Evolutionary conservation across 2,113 vertebrate genomes (phyloP).

Genomic region (Nannobrachium achirus): DNA sequence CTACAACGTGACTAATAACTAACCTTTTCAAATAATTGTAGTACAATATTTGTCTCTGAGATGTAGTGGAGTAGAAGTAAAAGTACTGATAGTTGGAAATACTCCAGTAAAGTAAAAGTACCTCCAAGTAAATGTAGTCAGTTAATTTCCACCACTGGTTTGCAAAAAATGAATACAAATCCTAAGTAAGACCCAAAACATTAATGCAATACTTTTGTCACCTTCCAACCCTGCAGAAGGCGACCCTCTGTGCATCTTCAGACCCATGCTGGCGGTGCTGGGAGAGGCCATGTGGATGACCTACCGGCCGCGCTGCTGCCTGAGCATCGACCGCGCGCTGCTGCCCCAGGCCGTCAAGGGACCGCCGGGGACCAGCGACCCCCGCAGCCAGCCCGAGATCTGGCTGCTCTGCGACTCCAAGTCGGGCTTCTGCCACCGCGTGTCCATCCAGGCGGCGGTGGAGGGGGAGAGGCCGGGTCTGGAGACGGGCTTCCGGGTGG

Average conservation of each 20-base stretch:
- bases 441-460: slow-evolving; percentile 65
- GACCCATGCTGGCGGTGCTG: slow-evolving; percentile 70
- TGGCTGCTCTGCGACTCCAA: slow-evolving; percentile 85
- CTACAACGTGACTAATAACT: too few species aligned
- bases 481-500: slow-evolving; percentile 66
- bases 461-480: slow-evolving; percentile 27
- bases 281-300: slow-evolving; percentile 67
- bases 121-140: too few species aligned
- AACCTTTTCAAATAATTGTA: too few species aligned
- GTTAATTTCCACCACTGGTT: too few species aligned
- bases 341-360: slow-evolving; percentile 66
- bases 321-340: slow-evolving; percentile 74
- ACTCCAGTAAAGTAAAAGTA: too few species aligned
- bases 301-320: slow-evolving; percentile 74
- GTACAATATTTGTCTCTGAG: too few species aligned
- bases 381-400: slow-evolving; percentile 66
- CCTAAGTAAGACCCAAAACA: too few species aligned
- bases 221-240: too few species aligned
- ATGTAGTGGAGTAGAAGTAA: too few species aligned
- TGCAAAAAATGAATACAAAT: too few species aligned
- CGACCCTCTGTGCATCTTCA: slow-evolving; percentile 71
- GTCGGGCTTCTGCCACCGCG: slow-evolving; percentile 81
- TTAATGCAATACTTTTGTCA: too few species aligned
- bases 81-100: too few species aligned
- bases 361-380: slow-evolving; percentile 1